Evolutionary conservation across 2,113 vertebrate genomes (phyloP).

Genomic region (Notechis scutatus): DNA sequence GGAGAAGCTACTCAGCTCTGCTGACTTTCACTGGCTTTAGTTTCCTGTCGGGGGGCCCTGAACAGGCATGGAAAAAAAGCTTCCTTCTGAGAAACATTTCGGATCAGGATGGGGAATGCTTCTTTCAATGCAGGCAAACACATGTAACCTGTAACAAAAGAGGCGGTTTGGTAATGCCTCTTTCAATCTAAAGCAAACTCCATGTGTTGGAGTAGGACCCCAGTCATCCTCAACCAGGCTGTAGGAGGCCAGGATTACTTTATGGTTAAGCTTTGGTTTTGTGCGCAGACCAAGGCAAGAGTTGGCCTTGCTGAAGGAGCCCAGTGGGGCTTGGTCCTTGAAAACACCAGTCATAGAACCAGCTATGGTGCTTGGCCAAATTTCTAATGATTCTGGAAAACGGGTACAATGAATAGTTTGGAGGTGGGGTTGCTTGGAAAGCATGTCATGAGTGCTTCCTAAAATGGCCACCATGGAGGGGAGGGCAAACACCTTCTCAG

Average conservation of each 20-base stretch:
- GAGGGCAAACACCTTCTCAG: not conserved
- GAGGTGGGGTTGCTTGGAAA: not conserved
- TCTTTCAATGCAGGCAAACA: not conserved
- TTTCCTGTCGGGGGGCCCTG: not conserved
- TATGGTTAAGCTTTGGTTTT: not conserved
- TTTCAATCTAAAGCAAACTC: not conserved
- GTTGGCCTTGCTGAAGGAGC: not conserved
- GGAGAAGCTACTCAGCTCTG: rapidly evolving
- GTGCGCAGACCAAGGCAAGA: not conserved
- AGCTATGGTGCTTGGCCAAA: not conserved
- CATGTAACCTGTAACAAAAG: not conserved
- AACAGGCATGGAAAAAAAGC: not conserved
- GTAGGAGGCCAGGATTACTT: not conserved
- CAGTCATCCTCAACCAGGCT: not conserved
- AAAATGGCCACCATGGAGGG: not conserved
- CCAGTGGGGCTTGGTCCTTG: not conserved
- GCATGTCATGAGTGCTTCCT: not conserved
- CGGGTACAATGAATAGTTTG: not conserved
- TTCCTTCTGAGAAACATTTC: not conserved
- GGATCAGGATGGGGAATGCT: not conserved
- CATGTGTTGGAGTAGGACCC: not conserved
- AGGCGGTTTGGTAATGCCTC: not conserved
- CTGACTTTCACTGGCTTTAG: not conserved
- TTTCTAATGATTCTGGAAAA: not conserved
- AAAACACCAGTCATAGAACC: not conserved